Evolutionary conservation across 2,888 invertebrate species (phyloP).

Genomic region (Cybosia mesomella): DNA sequence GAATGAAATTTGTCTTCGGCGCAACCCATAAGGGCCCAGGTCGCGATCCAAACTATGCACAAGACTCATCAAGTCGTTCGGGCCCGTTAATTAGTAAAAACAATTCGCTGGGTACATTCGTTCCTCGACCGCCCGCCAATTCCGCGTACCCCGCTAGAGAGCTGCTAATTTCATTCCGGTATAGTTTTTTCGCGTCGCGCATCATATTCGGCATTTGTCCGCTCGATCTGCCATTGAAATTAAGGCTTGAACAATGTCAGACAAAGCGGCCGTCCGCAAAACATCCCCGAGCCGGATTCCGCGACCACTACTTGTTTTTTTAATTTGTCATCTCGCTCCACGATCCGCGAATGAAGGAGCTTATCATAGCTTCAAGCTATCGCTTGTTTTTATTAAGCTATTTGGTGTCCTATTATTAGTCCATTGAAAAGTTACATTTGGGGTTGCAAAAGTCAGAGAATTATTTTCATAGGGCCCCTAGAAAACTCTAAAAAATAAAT

Average conservation of each 20-base stretch:
- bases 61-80: constrained; percentile 79
- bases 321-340: constrained; percentile 79
- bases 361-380: constrained; percentile 86
- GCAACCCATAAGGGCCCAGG: constrained; percentile 51
- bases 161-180: constrained; percentile 85
- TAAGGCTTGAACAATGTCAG: constrained; percentile 86
- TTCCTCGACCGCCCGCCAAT: constrained; percentile 85
- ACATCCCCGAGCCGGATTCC: constrained; percentile 84
- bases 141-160: constrained; percentile 85
- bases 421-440: too few species aligned
- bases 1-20: constrained; percentile 47
- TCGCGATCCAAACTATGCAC: constrained; percentile 45
- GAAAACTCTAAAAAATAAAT: too few species aligned
- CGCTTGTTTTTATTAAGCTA: too few species aligned
- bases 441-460: too few species aligned
- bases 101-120: constrained; percentile 81
- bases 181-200: constrained; percentile 84
- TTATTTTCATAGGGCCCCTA: too few species aligned
- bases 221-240: constrained; percentile 85
- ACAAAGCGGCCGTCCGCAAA: constrained; percentile 87
- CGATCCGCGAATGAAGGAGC: constrained; percentile 83
- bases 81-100: constrained; percentile 85
- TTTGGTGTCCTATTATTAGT: constrained; percentile 84
- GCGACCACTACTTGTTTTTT: constrained; percentile 79
- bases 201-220: constrained; percentile 87